Evolutionary conservation across 2,113 vertebrate genomes (phyloP).

Genomic region (Mystacornis crossleyi): DNA sequence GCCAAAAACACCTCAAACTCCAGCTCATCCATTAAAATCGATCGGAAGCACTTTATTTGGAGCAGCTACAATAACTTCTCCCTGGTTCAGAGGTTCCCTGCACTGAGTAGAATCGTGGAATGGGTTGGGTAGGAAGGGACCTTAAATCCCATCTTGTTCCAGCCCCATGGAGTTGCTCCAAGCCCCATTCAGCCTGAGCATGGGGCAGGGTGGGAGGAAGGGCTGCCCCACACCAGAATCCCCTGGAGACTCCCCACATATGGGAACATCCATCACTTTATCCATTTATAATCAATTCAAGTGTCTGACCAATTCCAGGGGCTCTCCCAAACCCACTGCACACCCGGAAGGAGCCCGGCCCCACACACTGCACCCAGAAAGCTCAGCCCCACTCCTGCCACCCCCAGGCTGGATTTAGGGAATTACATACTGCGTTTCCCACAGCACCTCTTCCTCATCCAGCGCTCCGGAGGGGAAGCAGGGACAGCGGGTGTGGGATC

Average conservation of each 20-base stretch:
- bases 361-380: accelerated
- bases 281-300: accelerated
- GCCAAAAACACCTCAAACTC: neutral
- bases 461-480: neutral
- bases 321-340: neutral
- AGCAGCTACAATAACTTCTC: neutral
- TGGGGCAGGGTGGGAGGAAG: accelerated
- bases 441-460: constrained; percentile 17
- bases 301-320: accelerated
- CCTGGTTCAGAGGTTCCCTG: neutral
- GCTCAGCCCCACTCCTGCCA: neutral
- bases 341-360: accelerated
- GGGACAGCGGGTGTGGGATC: accelerated
- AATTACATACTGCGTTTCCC: neutral
- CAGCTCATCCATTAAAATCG: neutral
- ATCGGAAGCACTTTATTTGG: neutral
- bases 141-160: neutral
- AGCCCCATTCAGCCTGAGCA: neutral
- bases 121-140: neutral
- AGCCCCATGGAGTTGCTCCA: neutral
- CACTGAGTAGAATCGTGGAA: neutral
- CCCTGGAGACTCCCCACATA: accelerated
- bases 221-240: neutral
- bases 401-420: accelerated
- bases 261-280: accelerated